phyloP scores from a whole-genome alignment of 2,113 vertebrate genomes.

The Perca fluviatilis region DNA sequence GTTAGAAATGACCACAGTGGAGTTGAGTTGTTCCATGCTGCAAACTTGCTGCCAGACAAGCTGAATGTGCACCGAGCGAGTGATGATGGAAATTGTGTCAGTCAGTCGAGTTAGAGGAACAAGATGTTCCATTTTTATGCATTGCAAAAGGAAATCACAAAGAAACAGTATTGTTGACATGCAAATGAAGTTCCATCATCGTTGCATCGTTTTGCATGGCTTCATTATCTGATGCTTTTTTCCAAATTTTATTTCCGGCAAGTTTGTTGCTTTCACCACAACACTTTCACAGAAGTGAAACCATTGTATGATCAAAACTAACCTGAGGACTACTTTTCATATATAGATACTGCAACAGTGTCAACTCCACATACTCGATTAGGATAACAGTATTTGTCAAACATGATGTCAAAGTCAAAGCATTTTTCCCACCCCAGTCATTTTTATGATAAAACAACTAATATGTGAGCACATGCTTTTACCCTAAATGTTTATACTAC shows the following conservation, averaged over 20 bases:
- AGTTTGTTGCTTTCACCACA: neutral
- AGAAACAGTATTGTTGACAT: neutral
- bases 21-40: conserved; percentile 34
- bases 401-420: no score
- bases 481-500: no score
- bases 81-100: neutral
- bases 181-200: neutral
- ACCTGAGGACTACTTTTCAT: neutral
- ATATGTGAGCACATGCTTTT: no score
- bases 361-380: no score
- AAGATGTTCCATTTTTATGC: neutral
- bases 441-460: no score
- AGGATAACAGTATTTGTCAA: no score
- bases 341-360: neutral
- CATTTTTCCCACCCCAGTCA: no score
- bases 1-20: neutral
- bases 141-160: neutral
- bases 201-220: neutral
- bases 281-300: no score
- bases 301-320: neutral
- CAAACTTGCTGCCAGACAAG: neutral
- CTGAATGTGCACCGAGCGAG: neutral
- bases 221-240: neutral
- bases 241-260: neutral
- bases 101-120: neutral